A percentile compares a stretch with the other conserved stretches of the same genome.
Evolutionary conservation across 35 echinoderm and acorn worm species (phyloP).

Genomic region (Heliocidaris tuberculata): DNA sequence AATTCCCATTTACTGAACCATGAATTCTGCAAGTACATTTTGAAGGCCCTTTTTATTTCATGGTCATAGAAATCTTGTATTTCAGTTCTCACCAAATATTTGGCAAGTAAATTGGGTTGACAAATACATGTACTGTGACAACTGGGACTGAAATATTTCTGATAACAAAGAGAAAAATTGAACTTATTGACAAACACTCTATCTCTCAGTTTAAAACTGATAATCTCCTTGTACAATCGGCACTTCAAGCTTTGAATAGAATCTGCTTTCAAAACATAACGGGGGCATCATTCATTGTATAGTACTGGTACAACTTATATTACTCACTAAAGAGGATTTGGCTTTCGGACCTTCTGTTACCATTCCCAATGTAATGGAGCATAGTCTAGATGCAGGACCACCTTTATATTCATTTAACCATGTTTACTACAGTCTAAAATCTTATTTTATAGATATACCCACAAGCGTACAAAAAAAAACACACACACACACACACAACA

Average conservation of each 20-base stretch:
- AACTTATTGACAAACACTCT: background rate
- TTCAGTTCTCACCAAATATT: background rate
- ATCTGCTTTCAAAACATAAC: background rate
- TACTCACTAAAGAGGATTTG: background rate
- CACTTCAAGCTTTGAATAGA: background rate
- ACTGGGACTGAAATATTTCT: background rate
- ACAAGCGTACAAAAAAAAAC: too few relatives aligned
- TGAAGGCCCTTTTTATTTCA: background rate
- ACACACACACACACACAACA: too few relatives aligned
- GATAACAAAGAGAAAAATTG: background rate
- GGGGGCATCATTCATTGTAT: background rate
- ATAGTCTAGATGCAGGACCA: background rate
- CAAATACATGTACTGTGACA: background rate
- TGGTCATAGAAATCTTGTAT: background rate
- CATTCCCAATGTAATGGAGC: background rate
- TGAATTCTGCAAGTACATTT: background rate
- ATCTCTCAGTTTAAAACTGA: background rate
- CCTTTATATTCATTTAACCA: background rate
- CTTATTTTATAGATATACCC: too few relatives aligned
- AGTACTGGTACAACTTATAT: background rate
- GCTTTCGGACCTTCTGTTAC: slow-evolving; percentile 6
- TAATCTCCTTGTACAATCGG: background rate
- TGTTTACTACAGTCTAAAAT: background rate
- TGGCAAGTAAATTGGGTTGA: background rate
- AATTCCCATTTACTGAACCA: background rate